phyloP scores from a whole-genome alignment of 1,140 invertebrate genomes.

The Carcinoscorpius rotundicauda region DNA sequence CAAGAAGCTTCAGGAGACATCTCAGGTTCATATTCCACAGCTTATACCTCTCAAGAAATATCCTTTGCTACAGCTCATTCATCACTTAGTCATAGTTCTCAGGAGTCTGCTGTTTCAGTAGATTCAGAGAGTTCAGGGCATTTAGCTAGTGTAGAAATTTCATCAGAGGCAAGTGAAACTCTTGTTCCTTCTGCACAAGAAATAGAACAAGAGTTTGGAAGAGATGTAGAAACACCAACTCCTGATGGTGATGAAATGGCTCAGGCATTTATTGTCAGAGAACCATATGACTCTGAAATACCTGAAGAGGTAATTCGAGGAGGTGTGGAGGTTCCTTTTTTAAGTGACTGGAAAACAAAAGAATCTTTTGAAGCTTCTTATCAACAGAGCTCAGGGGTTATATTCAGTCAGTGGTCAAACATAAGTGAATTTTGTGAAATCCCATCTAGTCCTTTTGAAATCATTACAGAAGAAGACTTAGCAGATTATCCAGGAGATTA shows the following conservation, averaged over 20 bases:
- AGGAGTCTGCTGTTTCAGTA: conserved; percentile 75
- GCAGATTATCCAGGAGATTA: conserved; percentile 27
- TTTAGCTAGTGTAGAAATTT: conserved; percentile 65
- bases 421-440: conserved; percentile 22
- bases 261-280: conserved; percentile 30
- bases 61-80: conserved; percentile 65
- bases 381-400: no score
- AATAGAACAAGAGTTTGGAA: conserved; percentile 36
- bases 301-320: conserved; percentile 32
- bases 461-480: conserved; percentile 31
- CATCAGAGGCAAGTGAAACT: conserved; percentile 79
- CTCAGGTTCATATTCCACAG: conserved; percentile 62
- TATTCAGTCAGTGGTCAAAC: background rate
- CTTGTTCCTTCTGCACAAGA: conserved; percentile 54
- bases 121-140: conserved; percentile 79
- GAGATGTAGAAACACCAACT: conserved; percentile 23
- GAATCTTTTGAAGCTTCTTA: conserved; percentile 3
- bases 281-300: conserved; percentile 42
- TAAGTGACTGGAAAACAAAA: conserved; percentile 20
- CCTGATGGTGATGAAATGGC: conserved; percentile 33
- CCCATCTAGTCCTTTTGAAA: conserved; percentile 34
- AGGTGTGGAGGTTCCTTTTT: conserved; percentile 21
- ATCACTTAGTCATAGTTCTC: conserved; percentile 50
- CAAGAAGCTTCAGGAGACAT: conserved; percentile 60
- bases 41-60: conserved; percentile 42